Evolutionary conservation across 1,140 invertebrate species (phyloP), one percentile per base, ranked within the genome.

Genomic region (Drosophila arizonae): DNA sequence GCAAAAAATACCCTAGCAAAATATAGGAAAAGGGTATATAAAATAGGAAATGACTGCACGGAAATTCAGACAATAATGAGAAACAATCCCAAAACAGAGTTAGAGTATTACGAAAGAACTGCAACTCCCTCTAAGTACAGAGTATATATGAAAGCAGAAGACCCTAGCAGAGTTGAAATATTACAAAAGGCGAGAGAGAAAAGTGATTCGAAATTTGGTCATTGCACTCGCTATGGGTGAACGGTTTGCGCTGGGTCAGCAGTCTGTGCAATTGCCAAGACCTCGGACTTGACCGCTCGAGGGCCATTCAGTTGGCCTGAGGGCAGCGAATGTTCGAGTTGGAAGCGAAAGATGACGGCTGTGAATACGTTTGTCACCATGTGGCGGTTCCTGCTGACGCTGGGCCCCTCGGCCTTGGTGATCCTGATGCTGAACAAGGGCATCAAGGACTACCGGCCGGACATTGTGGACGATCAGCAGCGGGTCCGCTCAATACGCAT

Each of bases 401-500:
- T 95, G 5, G 92, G 94, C 0, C 94, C 95, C 8, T 94, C 94
- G 45, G 90, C 95, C 4, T 92, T 93, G 50, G 93, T 95, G 45
- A 68, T 96, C 1, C 78, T 95, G 2, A 74, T 95, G 21, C 86
- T 96, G 0, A 92, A 94, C 28, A 92, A 94, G 67, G 90, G 93
- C 1, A 94, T 95, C 26, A 85, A 93, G 61, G 78, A 94, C 1
- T 92, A 94, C 58, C 92, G 95, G 24, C 94, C 93, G 0, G 95
- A 96, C 67, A 95, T 96, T 51, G 92, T 95, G 36, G 95, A 96
- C 55, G 86, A 82, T 0, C 90, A 93, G 21, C 82, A 94, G 73
- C 92, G 95, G 6, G 92, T 95, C 0, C 90, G 90, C 39, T 93
- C 94, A 45, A 91, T 92, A 9, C 65, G 80, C 0, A 78, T 93